phyloP scores from a whole-genome alignment of 2,888 invertebrate species.

The Drosophila prolongata region DNA sequence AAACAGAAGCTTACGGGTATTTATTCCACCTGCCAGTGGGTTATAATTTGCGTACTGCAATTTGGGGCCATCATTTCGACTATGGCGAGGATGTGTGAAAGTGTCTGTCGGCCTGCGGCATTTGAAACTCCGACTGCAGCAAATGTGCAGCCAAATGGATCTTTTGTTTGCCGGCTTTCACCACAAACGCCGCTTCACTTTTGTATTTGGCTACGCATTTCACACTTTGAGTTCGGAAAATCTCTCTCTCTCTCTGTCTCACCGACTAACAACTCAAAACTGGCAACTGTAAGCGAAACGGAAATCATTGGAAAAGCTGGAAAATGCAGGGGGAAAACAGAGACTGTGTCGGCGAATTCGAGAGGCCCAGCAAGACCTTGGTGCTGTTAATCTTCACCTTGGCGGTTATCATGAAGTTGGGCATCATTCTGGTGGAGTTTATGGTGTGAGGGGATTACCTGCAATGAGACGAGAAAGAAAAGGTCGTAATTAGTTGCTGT shows the following conservation, averaged over 20 bases:
- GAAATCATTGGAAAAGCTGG: background rate
- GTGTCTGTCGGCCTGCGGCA: slow-evolving; percentile 10
- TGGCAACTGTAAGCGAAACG: slow-evolving; percentile 1
- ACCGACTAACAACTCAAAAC: slow-evolving; percentile 8
- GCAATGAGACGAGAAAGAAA: slow-evolving; percentile 31
- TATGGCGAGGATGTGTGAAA: slow-evolving; percentile 42
- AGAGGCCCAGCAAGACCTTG: slow-evolving; percentile 39
- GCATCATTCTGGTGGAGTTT: slow-evolving; percentile 55
- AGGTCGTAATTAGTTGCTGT: slow-evolving; percentile 36
- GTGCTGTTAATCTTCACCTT: slow-evolving; percentile 51
- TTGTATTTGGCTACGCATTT: slow-evolving; percentile 47
- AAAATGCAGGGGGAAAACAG: slow-evolving; percentile 10
- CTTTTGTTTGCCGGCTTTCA: slow-evolving; percentile 43
- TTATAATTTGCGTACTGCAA: slow-evolving; percentile 39
- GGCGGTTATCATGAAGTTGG: slow-evolving; percentile 57
- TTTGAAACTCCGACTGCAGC: slow-evolving; percentile 6
- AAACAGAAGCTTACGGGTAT: slow-evolving; percentile 34
- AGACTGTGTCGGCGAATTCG: background rate
- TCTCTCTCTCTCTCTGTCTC: background rate
- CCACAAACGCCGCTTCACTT: slow-evolving; percentile 11
- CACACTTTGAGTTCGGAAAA: slow-evolving; percentile 37
- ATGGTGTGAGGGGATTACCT: slow-evolving; percentile 58
- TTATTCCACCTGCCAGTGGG: slow-evolving; percentile 24
- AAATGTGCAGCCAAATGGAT: slow-evolving; percentile 31
- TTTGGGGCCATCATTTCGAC: slow-evolving; percentile 2